Conservation (phyloP, 2,113 vertebrate species). For the Daboia siamensis region DNA sequence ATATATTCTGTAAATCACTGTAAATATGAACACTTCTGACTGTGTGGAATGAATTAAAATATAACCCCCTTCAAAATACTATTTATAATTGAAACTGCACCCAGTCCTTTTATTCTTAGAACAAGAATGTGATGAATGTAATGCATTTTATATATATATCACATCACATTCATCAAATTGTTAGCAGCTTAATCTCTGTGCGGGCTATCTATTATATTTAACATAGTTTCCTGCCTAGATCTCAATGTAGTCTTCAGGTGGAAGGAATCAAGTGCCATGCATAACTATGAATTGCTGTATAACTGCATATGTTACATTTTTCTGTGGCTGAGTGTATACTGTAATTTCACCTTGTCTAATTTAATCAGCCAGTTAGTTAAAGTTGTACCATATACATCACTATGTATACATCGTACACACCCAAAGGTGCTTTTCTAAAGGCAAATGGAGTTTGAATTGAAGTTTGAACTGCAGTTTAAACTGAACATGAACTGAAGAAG, state of each 20-base stretch:
- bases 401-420: not conserved
- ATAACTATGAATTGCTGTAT: not conserved
- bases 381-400: slow-evolving; percentile 6
- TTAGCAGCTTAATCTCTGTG: slow-evolving; percentile 47
- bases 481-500: not conserved
- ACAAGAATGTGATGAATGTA: not conserved
- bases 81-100: slow-evolving; percentile 42
- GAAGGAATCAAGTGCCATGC: slow-evolving; percentile 24
- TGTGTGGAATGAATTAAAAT: slow-evolving; percentile 59
- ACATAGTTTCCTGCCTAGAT: slow-evolving; percentile 29
- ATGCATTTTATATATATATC: slow-evolving; percentile 11
- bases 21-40: slow-evolving; percentile 37
- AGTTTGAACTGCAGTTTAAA: not conserved
- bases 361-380: slow-evolving; percentile 16
- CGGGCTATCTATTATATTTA: slow-evolving; percentile 54
- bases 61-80: slow-evolving; percentile 31
- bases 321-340: slow-evolving; percentile 18
- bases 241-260: slow-evolving; percentile 38
- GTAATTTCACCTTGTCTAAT: slow-evolving; percentile 31
- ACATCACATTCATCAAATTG: slow-evolving; percentile 38
- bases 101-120: slow-evolving; percentile 39
- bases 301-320: slow-evolving; percentile 13
- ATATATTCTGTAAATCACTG: slow-evolving; percentile 44
- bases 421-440: not conserved
- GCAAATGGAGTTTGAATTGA: not conserved